A percentile compares a stretch with the other conserved stretches of the same genome.
These are phyloP conservation scores for Hirtodrosophila cameraria DNA, from an alignment of 2,888 invertebrate species.

Conservation along the genomic window DNA sequence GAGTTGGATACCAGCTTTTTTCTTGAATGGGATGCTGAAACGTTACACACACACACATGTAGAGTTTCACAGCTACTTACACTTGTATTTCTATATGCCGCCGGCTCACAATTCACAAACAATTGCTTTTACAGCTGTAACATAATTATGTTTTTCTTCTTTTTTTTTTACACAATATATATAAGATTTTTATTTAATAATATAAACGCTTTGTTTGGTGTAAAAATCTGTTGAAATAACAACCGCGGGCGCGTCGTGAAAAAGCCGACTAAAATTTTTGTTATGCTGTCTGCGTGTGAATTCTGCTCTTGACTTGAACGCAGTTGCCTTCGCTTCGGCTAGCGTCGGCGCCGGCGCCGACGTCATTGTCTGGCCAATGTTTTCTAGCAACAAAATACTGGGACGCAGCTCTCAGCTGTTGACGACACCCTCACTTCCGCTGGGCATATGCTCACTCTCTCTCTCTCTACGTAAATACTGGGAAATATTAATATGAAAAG, in stretches of 20 bases:
- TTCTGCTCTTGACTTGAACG: constrained; percentile 55
- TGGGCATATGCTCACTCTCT: constrained; percentile 7
- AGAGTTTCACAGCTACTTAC: constrained; percentile 29
- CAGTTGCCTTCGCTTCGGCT: constrained; percentile 31
- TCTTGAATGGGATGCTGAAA: constrained; percentile 43
- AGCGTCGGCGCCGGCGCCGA: constrained; percentile 44
- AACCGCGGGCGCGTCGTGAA: constrained; percentile 77
- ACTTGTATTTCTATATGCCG: constrained; percentile 1
- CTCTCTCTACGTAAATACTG: constrained; percentile 43
- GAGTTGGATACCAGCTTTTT: constrained; percentile 16
- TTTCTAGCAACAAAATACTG: constrained; percentile 61
- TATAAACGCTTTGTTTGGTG: constrained; percentile 20
- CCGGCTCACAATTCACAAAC: neutral
- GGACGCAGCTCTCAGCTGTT: constrained; percentile 72
- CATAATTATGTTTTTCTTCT: constrained; percentile 10
- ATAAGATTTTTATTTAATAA: constrained; percentile 4
- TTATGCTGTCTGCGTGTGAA: constrained; percentile 63
- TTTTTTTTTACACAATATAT: constrained; percentile 5
- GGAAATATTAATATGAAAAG: constrained; percentile 42
- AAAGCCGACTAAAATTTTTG: constrained; percentile 78
- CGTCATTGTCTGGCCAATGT: constrained; percentile 57
- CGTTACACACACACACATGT: neutral
- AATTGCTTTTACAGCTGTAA: neutral
- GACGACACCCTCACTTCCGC: constrained; percentile 46
- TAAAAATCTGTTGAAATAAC: constrained; percentile 56